Base-by-base conservation (phyloP, 2,888 invertebrate genomes). In the Calliscelio sp. region DNA sequence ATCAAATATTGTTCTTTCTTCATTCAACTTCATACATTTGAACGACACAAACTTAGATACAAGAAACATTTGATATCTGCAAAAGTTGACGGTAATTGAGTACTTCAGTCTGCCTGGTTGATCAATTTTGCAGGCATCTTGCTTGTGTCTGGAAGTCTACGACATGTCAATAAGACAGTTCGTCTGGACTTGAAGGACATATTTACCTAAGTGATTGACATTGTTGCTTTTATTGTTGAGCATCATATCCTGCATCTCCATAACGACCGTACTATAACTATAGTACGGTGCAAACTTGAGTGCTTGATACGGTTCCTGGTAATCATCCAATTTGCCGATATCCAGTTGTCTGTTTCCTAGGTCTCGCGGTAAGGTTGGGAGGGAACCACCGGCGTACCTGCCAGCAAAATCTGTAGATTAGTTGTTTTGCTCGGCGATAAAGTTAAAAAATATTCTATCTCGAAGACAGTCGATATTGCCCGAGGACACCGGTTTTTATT, bases 271-370 rank as follows among this genome's bases (percentile, higher is more conserved):
- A 92, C 96, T 96, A 93, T 96, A 96, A 91, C 95, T 96, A 92
- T 96, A 96, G 92, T 96, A 96, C 2, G 96, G 96, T 14, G 96
- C 95, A 90, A 96, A 96, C 92, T 96, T 95, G 87, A 96, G 93
- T 20, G 96, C 96, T 93, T 96, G 96, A 93, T 96, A 96, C 46
- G 97, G 97, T 93, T 97, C 97, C 90, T 96, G 96, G 93, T 97
- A 97, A 91, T 96, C 96, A 90, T 96, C 96, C 55, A 96, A 95
- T 91, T 95, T 95, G 87, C 95, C 94, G 89, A 95, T 95, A 89
- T 95, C 93, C 65, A 94, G 94, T 88, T 95, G 94, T 81, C 94
- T 94, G 91, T 95, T 94, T 49, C 94, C 94, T 91, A 94, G 93
- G 86, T 94, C 95, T 59, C 92, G 91, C 2, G 92, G 92, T 55